Evolutionary conservation across 2,888 invertebrate genomes (phyloP).

Genomic region (Laothoe populi): DNA sequence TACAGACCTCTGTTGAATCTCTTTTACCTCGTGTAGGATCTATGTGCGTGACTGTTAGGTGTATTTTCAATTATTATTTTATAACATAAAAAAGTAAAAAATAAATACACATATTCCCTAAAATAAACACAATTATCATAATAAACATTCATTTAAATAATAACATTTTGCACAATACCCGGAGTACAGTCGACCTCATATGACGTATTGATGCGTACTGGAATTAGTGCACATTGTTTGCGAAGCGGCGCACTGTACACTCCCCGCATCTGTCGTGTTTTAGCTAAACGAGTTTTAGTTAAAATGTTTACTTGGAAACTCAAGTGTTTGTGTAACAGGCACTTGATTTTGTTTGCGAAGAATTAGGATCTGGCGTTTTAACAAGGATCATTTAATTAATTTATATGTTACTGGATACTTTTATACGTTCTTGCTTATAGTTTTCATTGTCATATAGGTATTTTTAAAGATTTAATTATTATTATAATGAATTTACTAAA

Average conservation of each 20-base stretch:
- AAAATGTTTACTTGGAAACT: slow-evolving; percentile 53
- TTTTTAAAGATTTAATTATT: too few species aligned
- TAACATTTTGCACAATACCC: slow-evolving; percentile 68
- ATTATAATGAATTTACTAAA: too few species aligned
- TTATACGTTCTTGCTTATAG: neutral
- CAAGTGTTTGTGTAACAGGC: slow-evolving; percentile 43
- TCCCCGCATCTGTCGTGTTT: slow-evolving; percentile 73
- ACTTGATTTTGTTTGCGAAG: slow-evolving; percentile 18
- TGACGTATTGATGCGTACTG: slow-evolving; percentile 64
- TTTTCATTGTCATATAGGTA: too few species aligned
- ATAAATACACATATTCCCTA: slow-evolving; percentile 3
- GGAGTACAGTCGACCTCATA: slow-evolving; percentile 54
- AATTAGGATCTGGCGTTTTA: slow-evolving; percentile 14
- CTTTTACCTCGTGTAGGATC: too few species aligned
- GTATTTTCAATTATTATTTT: too few species aligned
- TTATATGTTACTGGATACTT: neutral
- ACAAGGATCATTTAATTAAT: slow-evolving; percentile 1
- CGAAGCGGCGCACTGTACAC: slow-evolving; percentile 51
- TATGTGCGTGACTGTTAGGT: too few species aligned
- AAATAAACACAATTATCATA: slow-evolving; percentile 38
- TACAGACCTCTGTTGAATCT: too few species aligned
- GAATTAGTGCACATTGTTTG: slow-evolving; percentile 78
- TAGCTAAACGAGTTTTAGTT: slow-evolving; percentile 46
- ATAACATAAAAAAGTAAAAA: neutral
- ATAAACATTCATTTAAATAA: slow-evolving; percentile 48